Evolutionary conservation across 2,113 vertebrate genomes (phyloP).

Genomic region (Scophthalmus maximus): DNA sequence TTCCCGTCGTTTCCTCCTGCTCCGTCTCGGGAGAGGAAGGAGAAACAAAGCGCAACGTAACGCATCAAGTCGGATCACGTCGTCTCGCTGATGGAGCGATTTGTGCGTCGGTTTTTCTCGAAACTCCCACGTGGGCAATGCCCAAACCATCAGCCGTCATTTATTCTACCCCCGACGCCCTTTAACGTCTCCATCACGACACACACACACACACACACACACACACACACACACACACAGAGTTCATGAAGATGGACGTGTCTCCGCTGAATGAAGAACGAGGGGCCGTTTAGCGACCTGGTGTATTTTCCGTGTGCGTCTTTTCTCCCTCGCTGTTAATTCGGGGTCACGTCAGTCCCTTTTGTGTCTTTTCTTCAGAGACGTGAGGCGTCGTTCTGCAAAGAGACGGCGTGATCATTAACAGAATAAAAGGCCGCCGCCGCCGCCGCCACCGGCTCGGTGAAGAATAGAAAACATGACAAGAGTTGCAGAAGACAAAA

Average conservation of each 20-base stretch:
- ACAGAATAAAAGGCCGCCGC: conserved; percentile 48
- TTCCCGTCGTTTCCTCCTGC: conserved; percentile 17
- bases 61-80: conserved; percentile 49
- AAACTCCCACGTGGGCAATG: conserved; percentile 46
- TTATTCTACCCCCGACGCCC: conserved; percentile 61
- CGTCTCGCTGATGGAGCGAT: conserved; percentile 61
- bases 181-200: conserved; percentile 44
- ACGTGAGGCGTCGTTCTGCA: conserved; percentile 36
- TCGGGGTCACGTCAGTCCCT: conserved; percentile 68
- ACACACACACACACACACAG: conserved; percentile 9
- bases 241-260: conserved; percentile 51
- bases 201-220: background rate
- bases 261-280: conserved; percentile 27
- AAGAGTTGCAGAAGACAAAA: conserved; percentile 52
- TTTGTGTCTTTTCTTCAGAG: conserved; percentile 23
- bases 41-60: background rate
- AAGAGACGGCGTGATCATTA: conserved; percentile 62
- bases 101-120: conserved; percentile 44
- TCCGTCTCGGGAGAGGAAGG: background rate
- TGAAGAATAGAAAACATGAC: conserved; percentile 61
- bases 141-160: conserved; percentile 23
- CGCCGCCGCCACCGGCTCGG: background rate
- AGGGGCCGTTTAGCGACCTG: conserved; percentile 37
- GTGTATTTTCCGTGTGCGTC: background rate
- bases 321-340: conserved; percentile 54